Conservation (phyloP, 2,113 vertebrate genomes). For the Hemichromis elongatus region DNA sequence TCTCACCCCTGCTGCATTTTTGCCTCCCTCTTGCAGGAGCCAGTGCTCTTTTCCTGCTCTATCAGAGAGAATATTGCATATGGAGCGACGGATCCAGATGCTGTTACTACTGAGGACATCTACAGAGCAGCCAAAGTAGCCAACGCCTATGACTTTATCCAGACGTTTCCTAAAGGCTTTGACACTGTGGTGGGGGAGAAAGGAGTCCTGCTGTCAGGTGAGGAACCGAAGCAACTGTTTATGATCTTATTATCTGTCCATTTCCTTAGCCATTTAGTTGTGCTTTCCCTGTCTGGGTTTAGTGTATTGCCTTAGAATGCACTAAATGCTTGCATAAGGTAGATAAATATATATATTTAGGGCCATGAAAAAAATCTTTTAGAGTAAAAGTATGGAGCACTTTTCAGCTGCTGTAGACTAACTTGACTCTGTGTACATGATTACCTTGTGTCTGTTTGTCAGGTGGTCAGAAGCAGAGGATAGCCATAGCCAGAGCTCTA, state of each 20-base stretch:
- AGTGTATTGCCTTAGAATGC: background rate
- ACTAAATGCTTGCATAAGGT: background rate
- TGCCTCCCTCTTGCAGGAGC: slow-evolving; percentile 76
- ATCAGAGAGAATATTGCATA: slow-evolving; percentile 97
- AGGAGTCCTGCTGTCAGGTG: slow-evolving; percentile 92
- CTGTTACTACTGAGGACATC: slow-evolving; percentile 80
- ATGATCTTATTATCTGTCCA: background rate
- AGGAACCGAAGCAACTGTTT: background rate
- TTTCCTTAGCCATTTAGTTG: background rate
- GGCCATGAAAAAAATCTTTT: background rate
- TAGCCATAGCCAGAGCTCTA: slow-evolving; percentile 93
- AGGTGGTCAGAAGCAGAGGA: slow-evolving; percentile 98
- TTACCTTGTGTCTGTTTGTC: slow-evolving; percentile 10
- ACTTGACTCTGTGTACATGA: background rate
- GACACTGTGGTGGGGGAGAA: slow-evolving; percentile 94
- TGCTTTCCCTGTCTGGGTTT: background rate
- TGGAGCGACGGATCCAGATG: slow-evolving; percentile 78
- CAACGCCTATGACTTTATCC: slow-evolving; percentile 86
- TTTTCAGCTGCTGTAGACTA: background rate
- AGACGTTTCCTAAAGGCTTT: slow-evolving; percentile 85
- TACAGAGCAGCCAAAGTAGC: slow-evolving; percentile 82
- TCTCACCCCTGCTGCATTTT: background rate
- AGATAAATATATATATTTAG: background rate
- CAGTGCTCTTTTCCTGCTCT: slow-evolving; percentile 92
- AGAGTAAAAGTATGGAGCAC: background rate